Percentiles rank a stretch among this genome's conserved stretches.
Conservation (phyloP, 2,888 invertebrate species). For the Platycheirus rosarum region DNA sequence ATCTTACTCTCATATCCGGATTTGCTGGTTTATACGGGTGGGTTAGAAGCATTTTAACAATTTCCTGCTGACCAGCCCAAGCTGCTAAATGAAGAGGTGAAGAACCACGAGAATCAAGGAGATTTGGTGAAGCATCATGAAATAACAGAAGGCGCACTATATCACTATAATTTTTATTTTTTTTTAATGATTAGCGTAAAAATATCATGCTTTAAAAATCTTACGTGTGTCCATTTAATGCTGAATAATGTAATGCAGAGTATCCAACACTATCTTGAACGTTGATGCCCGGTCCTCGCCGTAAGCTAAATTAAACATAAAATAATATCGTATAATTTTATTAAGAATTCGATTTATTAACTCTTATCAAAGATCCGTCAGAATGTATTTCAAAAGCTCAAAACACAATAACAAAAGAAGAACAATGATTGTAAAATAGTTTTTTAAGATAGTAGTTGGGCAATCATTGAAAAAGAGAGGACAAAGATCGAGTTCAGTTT, state of each 20-base stretch:
- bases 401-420: too few relatives aligned
- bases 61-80: slow-evolving; percentile 95
- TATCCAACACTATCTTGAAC: slow-evolving; percentile 96
- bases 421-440: too few relatives aligned
- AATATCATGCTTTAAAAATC: neutral
- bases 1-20: slow-evolving; percentile 92
- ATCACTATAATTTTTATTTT: slow-evolving; percentile 83
- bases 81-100: slow-evolving; percentile 96
- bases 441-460: too few relatives aligned
- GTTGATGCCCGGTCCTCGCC: slow-evolving; percentile 95
- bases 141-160: slow-evolving; percentile 92
- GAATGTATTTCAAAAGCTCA: too few relatives aligned
- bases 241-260: slow-evolving; percentile 96
- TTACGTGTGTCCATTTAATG: slow-evolving; percentile 96
- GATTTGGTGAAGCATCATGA: slow-evolving; percentile 92
- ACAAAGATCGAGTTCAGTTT: too few relatives aligned
- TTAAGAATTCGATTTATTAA: too few relatives aligned
- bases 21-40: slow-evolving; percentile 92
- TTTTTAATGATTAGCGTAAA: neutral
- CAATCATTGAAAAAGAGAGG: too few relatives aligned
- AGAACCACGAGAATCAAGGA: slow-evolving; percentile 94
- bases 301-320: slow-evolving; percentile 84
- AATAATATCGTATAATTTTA: too few relatives aligned
- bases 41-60: slow-evolving; percentile 92
- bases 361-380: too few relatives aligned